A percentile compares a stretch with the other conserved stretches of the same genome.
These are phyloP conservation scores for Mirounga angustirostris DNA, from an alignment of 2,113 vertebrate species.

Conservation along the genomic window DNA sequence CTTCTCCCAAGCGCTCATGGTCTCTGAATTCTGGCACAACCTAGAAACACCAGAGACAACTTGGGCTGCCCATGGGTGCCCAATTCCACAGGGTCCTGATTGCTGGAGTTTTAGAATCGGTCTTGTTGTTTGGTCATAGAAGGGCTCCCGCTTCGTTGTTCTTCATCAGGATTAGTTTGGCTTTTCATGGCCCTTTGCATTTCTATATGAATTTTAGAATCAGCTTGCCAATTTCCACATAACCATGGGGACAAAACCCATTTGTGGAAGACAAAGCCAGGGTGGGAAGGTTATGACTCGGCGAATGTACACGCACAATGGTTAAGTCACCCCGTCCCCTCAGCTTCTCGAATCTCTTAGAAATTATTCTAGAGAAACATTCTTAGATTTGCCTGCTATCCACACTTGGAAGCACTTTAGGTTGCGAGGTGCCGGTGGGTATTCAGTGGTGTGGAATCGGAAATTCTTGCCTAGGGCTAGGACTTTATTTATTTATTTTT, in stretches of 20 bases:
- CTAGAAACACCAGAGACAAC: background rate
- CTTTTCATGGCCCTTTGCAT: background rate
- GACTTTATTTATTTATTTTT: background rate
- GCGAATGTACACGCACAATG: fast-evolving
- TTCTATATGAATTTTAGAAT: background rate
- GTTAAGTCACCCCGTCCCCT: background rate
- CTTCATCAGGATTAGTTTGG: too few relatives aligned
- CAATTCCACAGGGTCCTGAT: background rate
- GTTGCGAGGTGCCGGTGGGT: background rate
- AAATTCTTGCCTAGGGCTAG: background rate
- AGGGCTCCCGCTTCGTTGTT: background rate
- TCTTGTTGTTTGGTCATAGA: fast-evolving
- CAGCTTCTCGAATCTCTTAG: background rate
- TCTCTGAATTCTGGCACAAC: background rate
- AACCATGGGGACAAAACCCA: background rate
- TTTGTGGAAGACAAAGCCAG: background rate
- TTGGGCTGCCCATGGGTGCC: background rate
- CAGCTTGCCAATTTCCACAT: background rate
- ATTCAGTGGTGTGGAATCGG: background rate
- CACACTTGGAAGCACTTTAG: background rate
- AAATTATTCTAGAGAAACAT: background rate
- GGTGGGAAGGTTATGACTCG: background rate
- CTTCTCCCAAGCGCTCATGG: background rate
- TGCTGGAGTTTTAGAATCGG: fast-evolving
- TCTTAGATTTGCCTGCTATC: background rate